phyloP scores from a whole-genome alignment of 2,113 vertebrate genomes.

The Sapayoa aenigma region DNA sequence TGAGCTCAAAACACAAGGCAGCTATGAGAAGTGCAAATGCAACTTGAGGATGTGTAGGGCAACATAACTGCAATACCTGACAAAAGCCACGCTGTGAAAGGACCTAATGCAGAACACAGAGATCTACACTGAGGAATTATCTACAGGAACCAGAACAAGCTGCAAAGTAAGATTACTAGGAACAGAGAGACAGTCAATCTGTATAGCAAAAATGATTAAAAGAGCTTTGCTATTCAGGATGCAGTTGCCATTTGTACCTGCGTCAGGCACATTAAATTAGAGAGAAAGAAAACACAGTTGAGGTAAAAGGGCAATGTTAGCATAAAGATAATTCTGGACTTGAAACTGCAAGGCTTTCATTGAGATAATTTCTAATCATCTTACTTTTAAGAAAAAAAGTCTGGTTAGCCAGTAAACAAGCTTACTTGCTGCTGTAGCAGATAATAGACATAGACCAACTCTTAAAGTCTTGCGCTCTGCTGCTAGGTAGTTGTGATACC shows the following conservation, averaged over 20 bases:
- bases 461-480: neutral
- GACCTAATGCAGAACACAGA: neutral
- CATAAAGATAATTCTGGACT: neutral
- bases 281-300: neutral
- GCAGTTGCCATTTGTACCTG: neutral
- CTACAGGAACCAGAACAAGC: neutral
- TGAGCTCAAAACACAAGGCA: neutral
- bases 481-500: neutral
- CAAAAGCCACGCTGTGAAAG: neutral
- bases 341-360: neutral
- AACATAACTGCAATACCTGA: neutral
- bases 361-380: neutral
- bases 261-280: neutral
- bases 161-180: neutral
- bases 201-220: neutral
- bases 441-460: neutral
- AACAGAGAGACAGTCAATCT: neutral
- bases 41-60: neutral
- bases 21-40: neutral
- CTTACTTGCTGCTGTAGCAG: neutral
- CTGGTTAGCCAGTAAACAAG: neutral
- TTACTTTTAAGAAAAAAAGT: neutral
- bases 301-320: neutral
- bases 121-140: neutral
- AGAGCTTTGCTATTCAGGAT: neutral